A percentile compares a stretch with the other conserved stretches of the same genome.
phyloP scores from a whole-genome alignment of 2,797 vertebrate species.

The Galaxias olidus region DNA sequence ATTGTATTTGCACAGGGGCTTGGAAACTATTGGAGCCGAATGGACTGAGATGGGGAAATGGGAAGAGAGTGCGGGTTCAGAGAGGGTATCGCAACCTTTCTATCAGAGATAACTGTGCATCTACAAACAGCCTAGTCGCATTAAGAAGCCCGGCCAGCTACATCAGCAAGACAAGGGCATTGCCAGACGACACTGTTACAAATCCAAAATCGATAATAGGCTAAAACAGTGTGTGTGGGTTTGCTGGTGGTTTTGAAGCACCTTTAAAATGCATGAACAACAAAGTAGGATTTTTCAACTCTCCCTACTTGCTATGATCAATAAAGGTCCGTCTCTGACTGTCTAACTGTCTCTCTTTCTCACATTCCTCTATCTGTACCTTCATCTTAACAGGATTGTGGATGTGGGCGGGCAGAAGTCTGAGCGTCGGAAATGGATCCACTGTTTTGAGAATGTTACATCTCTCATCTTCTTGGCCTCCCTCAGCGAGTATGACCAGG shows the following conservation, averaged over 20 bases:
- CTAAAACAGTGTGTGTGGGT: neutral
- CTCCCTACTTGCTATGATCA: neutral
- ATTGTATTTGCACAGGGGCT: conserved; percentile 1
- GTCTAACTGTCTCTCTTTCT: neutral
- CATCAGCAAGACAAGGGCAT: conserved; percentile 2
- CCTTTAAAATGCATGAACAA: neutral
- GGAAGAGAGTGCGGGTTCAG: neutral
- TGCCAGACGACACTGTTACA: neutral
- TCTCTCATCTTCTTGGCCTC: conserved; percentile 83
- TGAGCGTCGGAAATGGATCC: conserved; percentile 83
- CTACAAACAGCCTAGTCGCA: neutral
- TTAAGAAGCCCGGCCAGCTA: conserved; percentile 18
- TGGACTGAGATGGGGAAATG: neutral
- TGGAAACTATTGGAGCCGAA: neutral
- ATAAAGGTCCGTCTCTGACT: too few relatives aligned
- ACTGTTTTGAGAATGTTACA: conserved; percentile 83
- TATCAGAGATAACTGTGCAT: neutral
- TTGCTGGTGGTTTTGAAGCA: neutral
- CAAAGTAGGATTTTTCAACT: neutral
- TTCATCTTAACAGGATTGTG: conserved; percentile 69
- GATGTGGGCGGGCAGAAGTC: conserved; percentile 84
- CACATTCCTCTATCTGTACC: neutral
- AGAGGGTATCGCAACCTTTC: neutral
- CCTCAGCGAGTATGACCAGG: conserved; percentile 83
- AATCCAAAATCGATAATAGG: conserved; percentile 7